A percentile compares a stretch with the other conserved stretches of the same genome.
Conservation (phyloP, 2,888 invertebrate species). For the Hemicrepidius hirtus region DNA sequence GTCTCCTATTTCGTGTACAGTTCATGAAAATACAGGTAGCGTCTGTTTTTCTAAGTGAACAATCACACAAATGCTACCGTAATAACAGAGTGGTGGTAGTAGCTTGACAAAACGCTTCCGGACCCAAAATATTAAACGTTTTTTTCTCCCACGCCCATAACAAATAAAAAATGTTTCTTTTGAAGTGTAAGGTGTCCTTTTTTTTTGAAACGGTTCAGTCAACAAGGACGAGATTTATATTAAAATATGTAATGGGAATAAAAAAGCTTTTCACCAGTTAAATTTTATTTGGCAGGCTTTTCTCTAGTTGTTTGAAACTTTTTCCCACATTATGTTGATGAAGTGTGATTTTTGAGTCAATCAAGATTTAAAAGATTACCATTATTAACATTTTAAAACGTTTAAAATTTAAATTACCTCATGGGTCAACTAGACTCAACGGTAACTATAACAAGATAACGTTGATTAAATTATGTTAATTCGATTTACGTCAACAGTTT, state of each 20-base stretch:
- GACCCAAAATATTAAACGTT: slow-evolving; percentile 42
- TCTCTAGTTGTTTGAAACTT: no score
- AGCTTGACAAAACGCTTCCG: slow-evolving; percentile 49
- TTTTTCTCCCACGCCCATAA: slow-evolving; percentile 35
- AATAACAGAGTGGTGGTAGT: slow-evolving; percentile 43
- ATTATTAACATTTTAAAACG: background rate
- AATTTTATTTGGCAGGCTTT: no score
- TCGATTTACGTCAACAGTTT: slow-evolving; percentile 12
- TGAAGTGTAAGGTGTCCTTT: slow-evolving; percentile 9
- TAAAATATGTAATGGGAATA: no score
- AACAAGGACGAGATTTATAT: background rate
- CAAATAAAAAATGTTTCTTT: background rate
- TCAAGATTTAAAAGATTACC: slow-evolving; percentile 1
- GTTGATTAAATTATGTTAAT: slow-evolving; percentile 19
- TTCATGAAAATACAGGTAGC: slow-evolving; percentile 39
- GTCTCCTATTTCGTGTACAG: slow-evolving; percentile 27
- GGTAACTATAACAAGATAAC: background rate
- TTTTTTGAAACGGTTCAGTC: background rate
- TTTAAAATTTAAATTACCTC: slow-evolving; percentile 10
- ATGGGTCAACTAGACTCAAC: background rate
- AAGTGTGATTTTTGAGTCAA: no score
- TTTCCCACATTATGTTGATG: no score
- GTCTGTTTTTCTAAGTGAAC: slow-evolving; percentile 40
- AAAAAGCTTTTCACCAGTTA: no score
- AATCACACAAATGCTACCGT: slow-evolving; percentile 36